phyloP scores from a whole-genome alignment of 2,888 invertebrate genomes.

The Adineta ricciae region DNA sequence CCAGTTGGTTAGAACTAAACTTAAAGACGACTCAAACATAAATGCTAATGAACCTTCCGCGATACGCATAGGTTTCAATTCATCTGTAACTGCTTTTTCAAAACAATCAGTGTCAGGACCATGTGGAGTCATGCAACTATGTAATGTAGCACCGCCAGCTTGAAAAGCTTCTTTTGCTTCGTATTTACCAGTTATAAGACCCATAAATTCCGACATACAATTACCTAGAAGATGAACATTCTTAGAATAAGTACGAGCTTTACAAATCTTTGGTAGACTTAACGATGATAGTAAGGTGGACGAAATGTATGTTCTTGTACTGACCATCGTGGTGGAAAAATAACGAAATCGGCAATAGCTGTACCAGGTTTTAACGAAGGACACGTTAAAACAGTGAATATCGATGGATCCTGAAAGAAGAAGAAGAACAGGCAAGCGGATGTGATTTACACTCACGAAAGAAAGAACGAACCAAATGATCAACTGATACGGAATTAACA shows the following conservation, averaged over 20 bases:
- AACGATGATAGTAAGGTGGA: slow-evolving; percentile 92
- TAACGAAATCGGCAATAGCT: slow-evolving; percentile 94
- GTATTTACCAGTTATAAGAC: slow-evolving; percentile 78
- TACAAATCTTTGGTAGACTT: no score
- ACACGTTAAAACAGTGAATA: slow-evolving; percentile 93
- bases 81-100: slow-evolving; percentile 63
- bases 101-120: slow-evolving; percentile 85
- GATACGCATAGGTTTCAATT: slow-evolving; percentile 66
- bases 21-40: slow-evolving; percentile 92
- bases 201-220: slow-evolving; percentile 99
- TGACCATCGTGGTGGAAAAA: slow-evolving; percentile 94
- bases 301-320: slow-evolving; percentile 89
- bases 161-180: slow-evolving; percentile 77
- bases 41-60: slow-evolving; percentile 84
- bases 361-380: slow-evolving; percentile 75
- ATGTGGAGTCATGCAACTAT: slow-evolving; percentile 92
- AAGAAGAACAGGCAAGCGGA: no score
- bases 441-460: no score
- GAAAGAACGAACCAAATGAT: slow-evolving; percentile 79
- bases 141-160: slow-evolving; percentile 82
- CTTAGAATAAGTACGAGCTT: background rate
- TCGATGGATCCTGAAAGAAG: slow-evolving; percentile 73
- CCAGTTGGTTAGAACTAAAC: slow-evolving; percentile 83
- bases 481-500: slow-evolving; percentile 86
- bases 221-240: slow-evolving; percentile 60